Base-by-base conservation (phyloP, 2,888 invertebrate genomes). In the Microplitis manilae region DNA sequence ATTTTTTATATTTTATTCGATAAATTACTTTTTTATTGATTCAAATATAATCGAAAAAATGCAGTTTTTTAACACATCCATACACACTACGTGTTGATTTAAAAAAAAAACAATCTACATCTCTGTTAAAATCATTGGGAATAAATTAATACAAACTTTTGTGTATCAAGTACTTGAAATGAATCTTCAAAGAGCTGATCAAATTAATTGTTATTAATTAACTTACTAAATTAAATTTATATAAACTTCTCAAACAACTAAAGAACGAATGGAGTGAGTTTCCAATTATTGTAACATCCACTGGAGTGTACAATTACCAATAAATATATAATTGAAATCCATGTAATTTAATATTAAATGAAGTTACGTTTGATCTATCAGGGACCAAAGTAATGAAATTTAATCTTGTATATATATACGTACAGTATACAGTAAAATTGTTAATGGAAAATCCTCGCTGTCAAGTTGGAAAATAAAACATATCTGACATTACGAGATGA, bases 251-350 rank as follows among this genome's bases (percentile, higher is more conserved):
- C 50, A 50, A 50, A 9, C 13, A 9, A 50, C 1, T 50, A 50
- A 9, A 50, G 2, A 50, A 50, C 1, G 8, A 13, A 50, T 50
- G 9, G 50, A 50, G 9, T 50, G 8, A 13, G 13, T 50, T 50
- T 50, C 13, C 9, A 50, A 50, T 50, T 50, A 50, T 50, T 13
- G 50, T 50, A 50, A 8, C 50, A 50, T 50, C 50, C 9, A 50
- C 50, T 50, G 50, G 13, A 50, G 50, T 50, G 9, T 50, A 50
- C 50, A 50, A 1, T 50, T 50, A 50, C 50, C 50, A 50, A 50
- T 50, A 17, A 62, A 62, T 62, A 62, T 20, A 62, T 62, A 62
- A 62, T 17, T 20, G 62, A 62, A 62, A 62, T 7, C 20, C 5
- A 4, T 15, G 62, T 62, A 17, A 62, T 62, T 17, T 6, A 62